phyloP scores from a whole-genome alignment of 2,113 vertebrate genomes.

The Ochotona princeps region DNA sequence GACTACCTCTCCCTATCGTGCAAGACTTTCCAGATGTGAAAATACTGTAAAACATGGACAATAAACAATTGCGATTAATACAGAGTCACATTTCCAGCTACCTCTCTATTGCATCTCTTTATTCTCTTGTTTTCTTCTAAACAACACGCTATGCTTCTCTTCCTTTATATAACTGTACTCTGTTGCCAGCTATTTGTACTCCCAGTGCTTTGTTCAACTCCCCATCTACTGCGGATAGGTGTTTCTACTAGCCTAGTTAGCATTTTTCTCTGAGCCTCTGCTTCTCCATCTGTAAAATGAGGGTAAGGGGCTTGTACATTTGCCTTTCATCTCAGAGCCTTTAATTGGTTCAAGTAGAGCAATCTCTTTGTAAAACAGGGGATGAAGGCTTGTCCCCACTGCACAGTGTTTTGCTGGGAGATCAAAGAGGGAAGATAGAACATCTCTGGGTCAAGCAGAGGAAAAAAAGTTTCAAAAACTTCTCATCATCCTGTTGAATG shows the following conservation, averaged over 20 bases:
- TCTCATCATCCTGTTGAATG: neutral
- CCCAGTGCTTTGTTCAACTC: neutral
- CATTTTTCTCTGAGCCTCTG: neutral
- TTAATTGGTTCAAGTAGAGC: neutral
- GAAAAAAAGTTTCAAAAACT: neutral
- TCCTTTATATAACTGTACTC: neutral
- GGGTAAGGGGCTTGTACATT: neutral
- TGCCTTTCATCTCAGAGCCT: conserved; percentile 12
- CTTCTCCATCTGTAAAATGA: neutral
- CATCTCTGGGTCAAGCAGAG: neutral
- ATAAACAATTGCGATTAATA: neutral
- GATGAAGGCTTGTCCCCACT: neutral
- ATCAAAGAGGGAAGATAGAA: neutral
- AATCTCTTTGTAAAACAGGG: neutral
- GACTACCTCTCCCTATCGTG: neutral
- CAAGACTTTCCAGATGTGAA: neutral
- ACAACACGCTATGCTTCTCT: neutral
- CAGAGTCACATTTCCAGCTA: neutral
- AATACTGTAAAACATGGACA: neutral
- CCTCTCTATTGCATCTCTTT: neutral
- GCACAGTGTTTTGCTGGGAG: neutral
- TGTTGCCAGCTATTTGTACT: neutral
- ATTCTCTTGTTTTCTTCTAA: neutral
- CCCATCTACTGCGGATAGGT: neutral
- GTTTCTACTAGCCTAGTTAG: neutral